phyloP scores from a whole-genome alignment of 2,797 vertebrate species.

The Gadopsis marmoratus region DNA sequence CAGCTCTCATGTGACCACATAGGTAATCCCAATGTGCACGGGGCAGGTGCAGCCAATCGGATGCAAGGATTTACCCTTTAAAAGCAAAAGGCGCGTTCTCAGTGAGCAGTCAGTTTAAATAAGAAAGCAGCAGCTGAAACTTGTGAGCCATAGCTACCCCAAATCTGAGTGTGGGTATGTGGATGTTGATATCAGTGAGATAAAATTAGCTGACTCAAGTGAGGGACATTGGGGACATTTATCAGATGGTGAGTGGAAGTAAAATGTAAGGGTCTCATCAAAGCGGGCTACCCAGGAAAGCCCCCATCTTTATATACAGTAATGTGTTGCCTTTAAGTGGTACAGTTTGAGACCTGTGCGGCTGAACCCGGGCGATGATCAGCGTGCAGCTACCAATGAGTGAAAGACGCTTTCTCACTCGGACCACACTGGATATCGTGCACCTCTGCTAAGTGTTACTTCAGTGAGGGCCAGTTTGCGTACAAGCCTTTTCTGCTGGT shows the following conservation, averaged over 20 bases:
- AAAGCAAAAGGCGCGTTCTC: not conserved
- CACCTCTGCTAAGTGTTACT: slow-evolving; percentile 76
- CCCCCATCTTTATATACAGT: rapidly evolving
- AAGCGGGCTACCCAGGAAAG: not conserved
- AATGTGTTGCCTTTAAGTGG: not conserved
- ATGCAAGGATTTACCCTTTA: not conserved
- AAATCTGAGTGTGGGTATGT: not conserved
- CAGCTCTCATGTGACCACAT: not conserved
- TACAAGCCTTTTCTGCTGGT: slow-evolving; percentile 77
- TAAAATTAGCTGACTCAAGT: too few species aligned
- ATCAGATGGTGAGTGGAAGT: not conserved
- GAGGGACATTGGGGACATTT: too few species aligned
- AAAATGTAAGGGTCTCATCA: not conserved
- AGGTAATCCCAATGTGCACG: not conserved
- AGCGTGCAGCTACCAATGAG: slow-evolving; percentile 45
- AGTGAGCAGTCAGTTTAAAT: not conserved
- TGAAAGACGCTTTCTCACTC: slow-evolving; percentile 69
- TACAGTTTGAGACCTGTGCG: not conserved
- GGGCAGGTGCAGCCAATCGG: not conserved
- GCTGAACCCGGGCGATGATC: slow-evolving; percentile 33
- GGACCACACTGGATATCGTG: slow-evolving; percentile 73
- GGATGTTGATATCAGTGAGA: not conserved
- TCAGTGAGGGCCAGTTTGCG: slow-evolving; percentile 75
- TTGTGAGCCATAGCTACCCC: not conserved
- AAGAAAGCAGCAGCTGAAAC: not conserved